These are phyloP conservation scores for Pionites leucogaster DNA, from an alignment of 2,113 vertebrate genomes.

Conservation along the genomic window DNA sequence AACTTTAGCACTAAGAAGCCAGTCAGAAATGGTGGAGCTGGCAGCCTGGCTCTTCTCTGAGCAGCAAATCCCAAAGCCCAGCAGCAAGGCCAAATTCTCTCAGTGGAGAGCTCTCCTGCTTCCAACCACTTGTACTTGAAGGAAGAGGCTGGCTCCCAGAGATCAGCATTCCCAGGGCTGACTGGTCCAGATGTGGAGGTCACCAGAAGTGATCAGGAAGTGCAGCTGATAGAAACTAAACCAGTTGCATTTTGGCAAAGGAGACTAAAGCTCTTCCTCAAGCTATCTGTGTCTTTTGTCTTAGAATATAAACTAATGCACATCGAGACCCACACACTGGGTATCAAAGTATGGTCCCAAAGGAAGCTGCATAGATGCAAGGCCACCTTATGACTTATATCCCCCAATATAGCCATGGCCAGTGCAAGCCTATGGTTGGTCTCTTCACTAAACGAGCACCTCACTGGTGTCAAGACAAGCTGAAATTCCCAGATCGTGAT, in stretches of 20 bases:
- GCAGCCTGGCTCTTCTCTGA: background rate
- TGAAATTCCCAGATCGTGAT: background rate
- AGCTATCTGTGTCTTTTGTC: background rate
- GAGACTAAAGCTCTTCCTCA: background rate
- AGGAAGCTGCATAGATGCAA: background rate
- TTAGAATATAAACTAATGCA: background rate
- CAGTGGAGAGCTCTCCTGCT: background rate
- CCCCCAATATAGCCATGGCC: background rate
- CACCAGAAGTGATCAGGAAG: background rate
- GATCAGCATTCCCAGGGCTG: accelerated
- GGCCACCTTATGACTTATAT: background rate
- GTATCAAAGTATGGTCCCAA: background rate
- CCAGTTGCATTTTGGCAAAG: background rate
- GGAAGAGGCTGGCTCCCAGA: background rate
- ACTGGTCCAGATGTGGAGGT: accelerated
- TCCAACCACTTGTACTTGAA: background rate
- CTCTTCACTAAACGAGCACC: background rate
- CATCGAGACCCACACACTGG: background rate
- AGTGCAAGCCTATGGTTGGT: background rate
- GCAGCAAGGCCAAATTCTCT: background rate
- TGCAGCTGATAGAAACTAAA: background rate
- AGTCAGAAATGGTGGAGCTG: background rate
- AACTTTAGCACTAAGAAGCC: background rate
- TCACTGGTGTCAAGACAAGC: background rate
- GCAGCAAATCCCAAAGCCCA: background rate